Conservation (phyloP, 2,797 vertebrate species). For the Alfaro cultratus region DNA sequence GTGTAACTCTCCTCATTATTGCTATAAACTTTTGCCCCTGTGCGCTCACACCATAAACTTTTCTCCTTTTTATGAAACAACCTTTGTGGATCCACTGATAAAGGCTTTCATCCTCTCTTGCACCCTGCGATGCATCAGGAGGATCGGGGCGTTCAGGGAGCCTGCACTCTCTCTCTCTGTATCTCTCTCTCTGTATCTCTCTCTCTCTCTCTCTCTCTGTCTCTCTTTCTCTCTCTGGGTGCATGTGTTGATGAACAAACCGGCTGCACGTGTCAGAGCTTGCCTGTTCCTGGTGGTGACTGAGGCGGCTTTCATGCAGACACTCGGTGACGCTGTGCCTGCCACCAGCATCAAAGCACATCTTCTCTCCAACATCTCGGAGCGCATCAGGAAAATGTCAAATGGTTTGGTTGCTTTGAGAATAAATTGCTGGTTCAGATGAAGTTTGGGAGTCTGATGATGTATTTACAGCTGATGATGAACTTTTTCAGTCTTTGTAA, state of each 20-base stretch:
- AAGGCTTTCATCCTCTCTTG: neutral
- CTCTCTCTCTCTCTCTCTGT: too few species aligned
- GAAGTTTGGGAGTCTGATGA: neutral
- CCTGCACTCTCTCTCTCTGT: neutral
- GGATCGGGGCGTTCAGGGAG: constrained; percentile 15
- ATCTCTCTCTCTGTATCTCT: too few species aligned
- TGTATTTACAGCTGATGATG: too few species aligned
- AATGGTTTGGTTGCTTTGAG: neutral
- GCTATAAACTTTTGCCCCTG: constrained; percentile 37
- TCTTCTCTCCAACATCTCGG: constrained; percentile 9
- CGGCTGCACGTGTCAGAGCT: constrained; percentile 70
- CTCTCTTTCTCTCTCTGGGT: constrained; percentile 8
- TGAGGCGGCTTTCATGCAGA: constrained; percentile 48
- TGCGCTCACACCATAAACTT: constrained; percentile 24
- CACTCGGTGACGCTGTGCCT: constrained; percentile 26
- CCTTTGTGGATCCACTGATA: neutral
- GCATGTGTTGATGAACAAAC: constrained; percentile 69
- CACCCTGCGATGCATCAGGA: constrained; percentile 1
- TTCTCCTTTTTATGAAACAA: neutral
- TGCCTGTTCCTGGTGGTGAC: constrained; percentile 65
- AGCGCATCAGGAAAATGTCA: constrained; percentile 8
- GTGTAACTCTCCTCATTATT: constrained; percentile 12
- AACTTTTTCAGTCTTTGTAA: constrained; percentile 1
- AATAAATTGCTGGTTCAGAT: neutral
- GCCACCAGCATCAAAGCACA: constrained; percentile 32